Conservation (phyloP, 2,113 vertebrate species). For the Pycnonotus jocosus region DNA sequence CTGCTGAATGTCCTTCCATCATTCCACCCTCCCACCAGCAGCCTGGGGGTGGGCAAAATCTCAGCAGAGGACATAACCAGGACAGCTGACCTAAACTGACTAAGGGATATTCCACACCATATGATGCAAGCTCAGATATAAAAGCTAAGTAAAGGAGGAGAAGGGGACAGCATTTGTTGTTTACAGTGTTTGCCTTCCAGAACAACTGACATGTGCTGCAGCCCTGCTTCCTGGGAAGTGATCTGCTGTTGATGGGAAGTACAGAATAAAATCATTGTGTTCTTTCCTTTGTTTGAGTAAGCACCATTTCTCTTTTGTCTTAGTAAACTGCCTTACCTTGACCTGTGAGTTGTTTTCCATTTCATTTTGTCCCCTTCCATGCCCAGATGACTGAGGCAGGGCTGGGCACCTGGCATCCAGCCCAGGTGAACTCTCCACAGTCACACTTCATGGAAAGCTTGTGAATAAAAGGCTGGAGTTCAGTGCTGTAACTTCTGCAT, state of each 20-base stretch:
- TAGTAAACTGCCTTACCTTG: neutral
- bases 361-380: neutral
- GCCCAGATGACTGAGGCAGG: neutral
- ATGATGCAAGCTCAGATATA: rapidly evolving
- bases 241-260: neutral
- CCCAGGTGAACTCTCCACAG: rapidly evolving
- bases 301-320: neutral
- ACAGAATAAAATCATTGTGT: neutral
- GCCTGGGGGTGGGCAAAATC: neutral
- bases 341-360: neutral
- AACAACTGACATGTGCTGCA: neutral
- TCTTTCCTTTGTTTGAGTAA: neutral
- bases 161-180: neutral
- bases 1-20: neutral
- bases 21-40: neutral
- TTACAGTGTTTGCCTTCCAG: neutral
- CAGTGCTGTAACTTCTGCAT: neutral
- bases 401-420: neutral
- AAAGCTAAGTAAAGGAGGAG: neutral
- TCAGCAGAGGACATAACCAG: neutral
- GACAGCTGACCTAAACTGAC: neutral
- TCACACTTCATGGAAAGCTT: neutral
- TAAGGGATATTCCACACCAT: neutral
- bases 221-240: neutral
- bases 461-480: neutral